A percentile compares a stretch with the other conserved stretches of the same genome.
Conservation (phyloP, 2,888 invertebrate genomes). For the Sinelater perroti region DNA sequence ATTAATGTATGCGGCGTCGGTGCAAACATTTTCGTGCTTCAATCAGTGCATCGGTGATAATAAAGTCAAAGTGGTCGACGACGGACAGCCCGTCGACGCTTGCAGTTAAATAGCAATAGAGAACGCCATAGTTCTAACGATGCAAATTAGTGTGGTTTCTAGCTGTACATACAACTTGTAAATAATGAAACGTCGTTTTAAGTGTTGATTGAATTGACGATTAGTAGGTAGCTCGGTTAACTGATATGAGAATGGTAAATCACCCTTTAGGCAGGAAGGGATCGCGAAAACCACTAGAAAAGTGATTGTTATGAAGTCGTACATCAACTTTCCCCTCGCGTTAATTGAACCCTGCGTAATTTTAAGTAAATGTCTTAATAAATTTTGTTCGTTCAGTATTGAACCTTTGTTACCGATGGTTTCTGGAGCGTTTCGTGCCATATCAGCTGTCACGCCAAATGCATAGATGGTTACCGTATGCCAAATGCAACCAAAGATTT, state of each 20-base stretch:
- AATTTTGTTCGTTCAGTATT: slow-evolving; percentile 18
- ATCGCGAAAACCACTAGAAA: slow-evolving; percentile 16
- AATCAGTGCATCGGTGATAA: slow-evolving; percentile 41
- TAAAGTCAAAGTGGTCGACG: slow-evolving; percentile 34
- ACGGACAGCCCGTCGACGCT: slow-evolving; percentile 3
- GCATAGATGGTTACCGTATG: slow-evolving; percentile 39
- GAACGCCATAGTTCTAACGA: slow-evolving; percentile 21
- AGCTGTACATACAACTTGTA: slow-evolving; percentile 34
- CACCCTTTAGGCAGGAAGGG: slow-evolving; percentile 6
- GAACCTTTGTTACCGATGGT: slow-evolving; percentile 7
- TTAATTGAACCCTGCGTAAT: slow-evolving; percentile 16
- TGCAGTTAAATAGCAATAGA: slow-evolving; percentile 29
- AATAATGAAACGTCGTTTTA: slow-evolving; percentile 26
- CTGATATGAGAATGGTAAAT: slow-evolving; percentile 21
- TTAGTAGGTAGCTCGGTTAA: slow-evolving; percentile 16
- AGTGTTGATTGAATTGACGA: slow-evolving; percentile 27
- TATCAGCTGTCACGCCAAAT: background rate
- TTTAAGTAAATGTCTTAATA: slow-evolving; percentile 13
- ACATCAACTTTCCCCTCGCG: slow-evolving; percentile 16
- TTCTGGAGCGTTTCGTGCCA: slow-evolving; percentile 16
- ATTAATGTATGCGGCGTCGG: slow-evolving; percentile 34
- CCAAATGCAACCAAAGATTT: slow-evolving; percentile 51
- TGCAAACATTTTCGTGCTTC: slow-evolving; percentile 32
- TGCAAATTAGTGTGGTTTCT: slow-evolving; percentile 28
- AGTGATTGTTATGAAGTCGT: slow-evolving; percentile 12